Conservation (phyloP, 2,797 vertebrate species). For the Eurystomus glaucurus region DNA sequence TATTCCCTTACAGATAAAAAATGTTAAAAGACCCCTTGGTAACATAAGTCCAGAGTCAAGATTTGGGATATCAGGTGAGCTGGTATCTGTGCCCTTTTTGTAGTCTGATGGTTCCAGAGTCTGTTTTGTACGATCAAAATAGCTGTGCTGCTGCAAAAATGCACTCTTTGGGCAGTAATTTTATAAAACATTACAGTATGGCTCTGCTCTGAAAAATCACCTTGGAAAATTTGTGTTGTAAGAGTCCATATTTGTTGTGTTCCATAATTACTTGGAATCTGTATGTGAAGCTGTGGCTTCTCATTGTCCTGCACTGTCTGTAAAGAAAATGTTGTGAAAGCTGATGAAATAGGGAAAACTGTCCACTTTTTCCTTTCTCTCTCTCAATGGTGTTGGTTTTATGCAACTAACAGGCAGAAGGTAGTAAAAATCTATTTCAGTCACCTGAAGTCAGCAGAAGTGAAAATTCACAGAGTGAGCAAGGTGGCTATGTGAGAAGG, state of each 20-base stretch:
- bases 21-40: not conserved
- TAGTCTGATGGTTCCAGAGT: not conserved
- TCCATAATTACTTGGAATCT: not conserved
- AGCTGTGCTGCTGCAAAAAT: not conserved
- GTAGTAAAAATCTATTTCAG: slow-evolving; percentile 52
- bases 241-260: not conserved
- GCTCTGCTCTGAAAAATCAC: not conserved
- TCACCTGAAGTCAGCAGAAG: slow-evolving; percentile 42
- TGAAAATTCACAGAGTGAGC: not conserved
- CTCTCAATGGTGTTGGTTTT: not conserved
- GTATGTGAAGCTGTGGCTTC: not conserved
- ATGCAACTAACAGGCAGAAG: not conserved
- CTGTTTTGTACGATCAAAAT: not conserved
- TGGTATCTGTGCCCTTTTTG: not conserved
- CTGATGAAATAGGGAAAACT: not conserved
- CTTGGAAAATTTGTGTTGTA: not conserved
- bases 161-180: not conserved
- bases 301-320: not conserved
- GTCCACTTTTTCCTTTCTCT: not conserved
- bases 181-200: not conserved
- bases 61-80: not conserved
- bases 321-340: not conserved
- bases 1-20: not conserved
- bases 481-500: slow-evolving; percentile 7
- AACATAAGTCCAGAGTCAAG: not conserved